These are phyloP conservation scores for Vultur gryphus DNA, from an alignment of 2,797 vertebrate species.

Conservation along the genomic window DNA sequence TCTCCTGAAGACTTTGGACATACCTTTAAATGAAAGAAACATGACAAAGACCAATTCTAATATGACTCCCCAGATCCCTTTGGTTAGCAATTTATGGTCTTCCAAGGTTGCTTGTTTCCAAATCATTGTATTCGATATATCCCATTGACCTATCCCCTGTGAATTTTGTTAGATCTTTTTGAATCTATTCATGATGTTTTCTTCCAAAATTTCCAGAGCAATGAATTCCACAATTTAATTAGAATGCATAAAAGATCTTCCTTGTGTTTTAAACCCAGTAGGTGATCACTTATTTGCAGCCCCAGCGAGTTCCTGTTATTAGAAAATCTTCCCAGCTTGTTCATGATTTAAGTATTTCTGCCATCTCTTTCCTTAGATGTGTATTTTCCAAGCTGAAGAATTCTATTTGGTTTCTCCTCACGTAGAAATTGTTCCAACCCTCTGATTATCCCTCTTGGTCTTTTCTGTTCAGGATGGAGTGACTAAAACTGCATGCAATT, in stretches of 20 bases:
- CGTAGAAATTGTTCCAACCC: slow-evolving; percentile 26
- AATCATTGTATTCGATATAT: not conserved
- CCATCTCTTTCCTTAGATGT: not conserved
- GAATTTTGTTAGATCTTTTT: not conserved
- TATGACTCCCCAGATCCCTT: not conserved
- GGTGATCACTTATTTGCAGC: not conserved
- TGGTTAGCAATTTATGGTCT: not conserved
- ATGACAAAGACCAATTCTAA: not conserved
- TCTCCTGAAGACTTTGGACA: slow-evolving; percentile 93
- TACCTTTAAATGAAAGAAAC: slow-evolving; percentile 81
- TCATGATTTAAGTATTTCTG: not conserved
- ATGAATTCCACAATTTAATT: not conserved
- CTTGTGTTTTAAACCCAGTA: slow-evolving; percentile 4
- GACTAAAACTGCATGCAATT: not conserved
- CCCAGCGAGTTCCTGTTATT: not conserved
- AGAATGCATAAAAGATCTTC: not conserved
- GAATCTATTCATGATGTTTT: not conserved
- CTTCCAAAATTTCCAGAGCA: not conserved
- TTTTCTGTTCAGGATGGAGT: slow-evolving; percentile 26
- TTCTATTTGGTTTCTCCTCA: slow-evolving; percentile 36
- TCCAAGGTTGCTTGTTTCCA: not conserved
- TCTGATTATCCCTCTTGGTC: slow-evolving; percentile 42
- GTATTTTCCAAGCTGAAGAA: slow-evolving; percentile 12
- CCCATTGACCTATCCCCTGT: not conserved
- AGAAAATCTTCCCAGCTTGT: slow-evolving; percentile 9